These are phyloP conservation scores for Ephestia elutella DNA, from an alignment of 1,140 invertebrate genomes.

Conservation along the genomic window DNA sequence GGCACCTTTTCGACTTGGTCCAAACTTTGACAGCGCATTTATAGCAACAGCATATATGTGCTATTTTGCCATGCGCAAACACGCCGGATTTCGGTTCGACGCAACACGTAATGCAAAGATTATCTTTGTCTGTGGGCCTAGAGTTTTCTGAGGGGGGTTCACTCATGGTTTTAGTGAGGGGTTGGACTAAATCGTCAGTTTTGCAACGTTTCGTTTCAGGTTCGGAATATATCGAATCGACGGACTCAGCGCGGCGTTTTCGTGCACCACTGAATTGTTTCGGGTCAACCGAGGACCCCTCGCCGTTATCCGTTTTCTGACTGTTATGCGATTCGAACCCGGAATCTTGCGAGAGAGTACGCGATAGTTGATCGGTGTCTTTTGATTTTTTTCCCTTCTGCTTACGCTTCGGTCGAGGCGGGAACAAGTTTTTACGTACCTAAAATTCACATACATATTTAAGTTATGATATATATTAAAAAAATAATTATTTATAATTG, in stretches of 20 bases:
- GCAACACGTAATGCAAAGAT: slow-evolving; percentile 77
- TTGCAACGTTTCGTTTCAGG: slow-evolving; percentile 17
- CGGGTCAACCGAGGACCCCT: not conserved
- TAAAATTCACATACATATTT: slow-evolving; percentile 47
- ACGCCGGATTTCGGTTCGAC: slow-evolving; percentile 77
- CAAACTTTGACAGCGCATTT: slow-evolving; percentile 79
- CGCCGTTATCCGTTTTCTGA: slow-evolving; percentile 26
- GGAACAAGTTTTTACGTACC: slow-evolving; percentile 79
- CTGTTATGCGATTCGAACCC: slow-evolving; percentile 37
- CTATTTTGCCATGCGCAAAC: slow-evolving; percentile 78
- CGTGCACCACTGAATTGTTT: not conserved
- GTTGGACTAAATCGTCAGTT: slow-evolving; percentile 19
- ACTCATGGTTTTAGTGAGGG: slow-evolving; percentile 50
- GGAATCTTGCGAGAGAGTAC: slow-evolving; percentile 37
- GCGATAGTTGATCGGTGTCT: slow-evolving; percentile 13
- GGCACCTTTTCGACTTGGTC: slow-evolving; percentile 77
- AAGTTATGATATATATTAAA: not conserved
- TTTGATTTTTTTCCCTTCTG: slow-evolving; percentile 35
- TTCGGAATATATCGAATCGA: slow-evolving; percentile 18
- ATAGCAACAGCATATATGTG: slow-evolving; percentile 81
- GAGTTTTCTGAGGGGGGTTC: slow-evolving; percentile 37
- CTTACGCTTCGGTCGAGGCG: slow-evolving; percentile 76
- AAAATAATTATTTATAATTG: too few species aligned
- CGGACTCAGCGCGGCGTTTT: slow-evolving; percentile 41
- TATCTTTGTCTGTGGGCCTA: slow-evolving; percentile 41